Conservation (phyloP, 1,140 invertebrate genomes). For the Anoplolepis gracilipes region DNA sequence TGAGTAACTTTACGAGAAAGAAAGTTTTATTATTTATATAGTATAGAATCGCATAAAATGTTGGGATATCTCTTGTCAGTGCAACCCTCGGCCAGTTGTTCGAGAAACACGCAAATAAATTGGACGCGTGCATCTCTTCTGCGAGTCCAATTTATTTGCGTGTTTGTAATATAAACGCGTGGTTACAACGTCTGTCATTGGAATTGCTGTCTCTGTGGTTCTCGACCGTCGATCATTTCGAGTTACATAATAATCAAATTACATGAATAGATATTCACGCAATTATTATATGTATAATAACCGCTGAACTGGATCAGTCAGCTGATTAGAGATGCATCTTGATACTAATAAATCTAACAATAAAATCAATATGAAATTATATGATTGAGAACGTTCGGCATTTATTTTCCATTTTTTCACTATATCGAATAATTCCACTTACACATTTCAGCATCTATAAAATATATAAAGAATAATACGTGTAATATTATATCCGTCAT, state of each 20-base stretch:
- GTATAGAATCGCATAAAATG: neutral
- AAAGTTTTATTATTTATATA: constrained; percentile 1
- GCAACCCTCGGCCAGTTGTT: neutral
- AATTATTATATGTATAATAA: neutral
- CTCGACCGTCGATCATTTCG: neutral
- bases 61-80: neutral
- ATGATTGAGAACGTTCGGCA: neutral
- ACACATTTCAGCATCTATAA: neutral
- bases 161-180: neutral
- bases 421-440: neutral
- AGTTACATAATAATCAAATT: constrained; percentile 22
- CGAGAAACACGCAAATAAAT: constrained; percentile 43
- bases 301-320: too few species aligned
- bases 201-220: constrained; percentile 7
- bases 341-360: too few species aligned
- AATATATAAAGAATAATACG: neutral
- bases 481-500: neutral
- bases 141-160: neutral
- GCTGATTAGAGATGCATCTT: too few species aligned
- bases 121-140: constrained; percentile 19
- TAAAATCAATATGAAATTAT: constrained; percentile 20
- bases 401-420: neutral
- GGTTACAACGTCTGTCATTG: constrained; percentile 17
- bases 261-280: neutral
- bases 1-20: neutral